Percentiles rank a stretch among this genome's conserved stretches.
These are phyloP conservation scores for Phymatocera aterrima DNA, from an alignment of 2,888 invertebrate genomes.

Conservation along the genomic window DNA sequence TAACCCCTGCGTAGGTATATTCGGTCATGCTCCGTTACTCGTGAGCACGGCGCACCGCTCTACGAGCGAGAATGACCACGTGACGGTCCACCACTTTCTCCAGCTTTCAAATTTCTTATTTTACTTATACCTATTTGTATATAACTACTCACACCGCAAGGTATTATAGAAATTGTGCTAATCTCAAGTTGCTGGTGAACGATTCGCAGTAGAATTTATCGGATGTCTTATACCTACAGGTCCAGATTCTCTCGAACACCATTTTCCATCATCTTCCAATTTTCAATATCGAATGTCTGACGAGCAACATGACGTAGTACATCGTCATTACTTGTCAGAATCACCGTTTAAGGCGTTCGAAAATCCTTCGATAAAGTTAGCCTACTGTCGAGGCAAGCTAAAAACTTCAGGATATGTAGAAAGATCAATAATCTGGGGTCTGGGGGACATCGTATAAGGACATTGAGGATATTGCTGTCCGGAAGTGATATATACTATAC, in stretches of 20 bases:
- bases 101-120: slow-evolving; percentile 41
- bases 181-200: neutral
- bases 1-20: neutral
- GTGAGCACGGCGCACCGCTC: neutral
- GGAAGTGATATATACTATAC: too few species aligned
- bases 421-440: too few species aligned
- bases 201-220: neutral
- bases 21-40: slow-evolving; percentile 15
- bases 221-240: too few species aligned
- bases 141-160: neutral
- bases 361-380: too few species aligned
- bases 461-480: neutral
- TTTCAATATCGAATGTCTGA: too few species aligned
- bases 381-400: too few species aligned
- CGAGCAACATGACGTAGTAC: too few species aligned
- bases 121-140: neutral
- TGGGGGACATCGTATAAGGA: too few species aligned
- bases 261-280: too few species aligned
- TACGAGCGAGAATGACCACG: slow-evolving; percentile 3
- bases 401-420: too few species aligned
- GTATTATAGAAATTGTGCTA: neutral
- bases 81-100: slow-evolving; percentile 30
- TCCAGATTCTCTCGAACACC: neutral
- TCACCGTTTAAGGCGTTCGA: too few species aligned
- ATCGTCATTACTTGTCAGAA: too few species aligned